Evolutionary conservation across 2,797 vertebrate species (phyloP), one percentile per base, ranked within the genome.

Genomic region (Naso thynnoides): DNA sequence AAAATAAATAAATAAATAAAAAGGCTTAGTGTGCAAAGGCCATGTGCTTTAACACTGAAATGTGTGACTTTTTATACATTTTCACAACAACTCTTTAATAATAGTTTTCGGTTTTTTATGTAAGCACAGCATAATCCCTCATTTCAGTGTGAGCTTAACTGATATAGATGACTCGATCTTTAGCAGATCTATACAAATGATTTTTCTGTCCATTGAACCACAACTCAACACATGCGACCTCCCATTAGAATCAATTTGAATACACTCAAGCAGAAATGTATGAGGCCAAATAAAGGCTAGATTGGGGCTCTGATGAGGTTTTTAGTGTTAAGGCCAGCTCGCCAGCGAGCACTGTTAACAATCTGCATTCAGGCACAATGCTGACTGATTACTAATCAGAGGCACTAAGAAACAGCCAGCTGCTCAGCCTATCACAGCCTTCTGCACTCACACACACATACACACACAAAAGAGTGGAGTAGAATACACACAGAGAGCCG

Each of bases 301-400:
- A 88, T 61, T 74, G 82, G 56, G 45, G 69, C 79, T 76, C 70
- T 90, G 90, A 92, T 91, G 90, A 88, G 89, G 89, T 85, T 85
- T 80, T 76, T 87, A 47, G 76, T 65, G 78, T 74, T 53, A 73
- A 70, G 75, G 82, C 84, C 76, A 67, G 59, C 63, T 65, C 60
- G 14, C 65, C 68, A 76, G 72, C 57, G 85, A 82, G 82, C 81
- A 75, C 77, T 56, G 79, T 81, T 83, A 90, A 86, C 86, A 88
- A 87, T 88, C 86, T 86, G 87, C 82, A 86, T 89, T 86, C 90
- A 86, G 85, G 67, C 89, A 94, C 93, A 94, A 94, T 94, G 86
- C 86, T 73, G 85, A 69, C 90, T 95, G 94, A 95, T 94, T 94
- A 91, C 91, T 92, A 94, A 94, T 95, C 93, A 94, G 87, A 79